phyloP scores from a whole-genome alignment of 2,888 invertebrate genomes.

The Lepidochitona cinerea region DNA sequence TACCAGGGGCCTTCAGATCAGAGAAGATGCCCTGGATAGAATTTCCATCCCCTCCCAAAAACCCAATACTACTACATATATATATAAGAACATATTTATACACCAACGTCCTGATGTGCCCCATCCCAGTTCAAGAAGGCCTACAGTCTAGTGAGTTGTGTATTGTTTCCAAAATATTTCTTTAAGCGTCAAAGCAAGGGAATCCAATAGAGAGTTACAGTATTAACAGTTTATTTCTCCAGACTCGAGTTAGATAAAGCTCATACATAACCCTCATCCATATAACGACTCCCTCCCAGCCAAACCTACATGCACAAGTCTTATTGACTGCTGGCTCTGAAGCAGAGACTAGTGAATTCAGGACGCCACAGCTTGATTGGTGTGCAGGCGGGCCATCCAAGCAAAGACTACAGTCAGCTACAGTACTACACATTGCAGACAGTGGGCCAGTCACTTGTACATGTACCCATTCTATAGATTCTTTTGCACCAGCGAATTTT shows the following conservation, averaged over 20 bases:
- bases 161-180: no score
- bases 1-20: no score
- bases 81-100: no score
- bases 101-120: no score
- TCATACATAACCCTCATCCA: neutral
- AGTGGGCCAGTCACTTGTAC: no score
- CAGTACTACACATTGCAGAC: no score
- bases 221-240: constrained; percentile 3
- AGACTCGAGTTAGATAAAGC: neutral
- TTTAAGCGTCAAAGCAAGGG: no score
- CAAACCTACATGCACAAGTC: constrained; percentile 1
- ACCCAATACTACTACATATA: no score
- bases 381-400: neutral
- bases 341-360: neutral
- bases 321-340: neutral
- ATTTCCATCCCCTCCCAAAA: neutral
- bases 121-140: no score
- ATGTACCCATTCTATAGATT: neutral
- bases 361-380: neutral
- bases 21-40: neutral
- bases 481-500: no score
- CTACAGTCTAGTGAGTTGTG: no score
- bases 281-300: neutral
- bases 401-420: neutral
- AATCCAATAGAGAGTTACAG: no score